Conservation (phyloP, 2,888 invertebrate species). For the Phaonia tiefii region DNA sequence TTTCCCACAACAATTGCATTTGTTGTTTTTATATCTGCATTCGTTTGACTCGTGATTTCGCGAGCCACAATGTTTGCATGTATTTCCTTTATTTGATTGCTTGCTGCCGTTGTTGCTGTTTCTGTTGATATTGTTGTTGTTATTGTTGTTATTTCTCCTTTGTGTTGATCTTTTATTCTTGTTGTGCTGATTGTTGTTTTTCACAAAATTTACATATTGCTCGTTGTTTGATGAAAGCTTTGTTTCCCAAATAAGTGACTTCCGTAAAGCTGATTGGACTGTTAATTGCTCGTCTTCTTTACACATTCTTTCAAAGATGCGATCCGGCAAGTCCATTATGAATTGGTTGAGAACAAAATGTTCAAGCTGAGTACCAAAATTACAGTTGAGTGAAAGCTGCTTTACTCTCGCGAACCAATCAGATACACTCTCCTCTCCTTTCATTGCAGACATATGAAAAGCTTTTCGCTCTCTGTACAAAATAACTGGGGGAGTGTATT, state of each 20-base stretch:
- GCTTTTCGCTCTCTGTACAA: slow-evolving; percentile 30
- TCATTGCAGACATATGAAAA: slow-evolving; percentile 17
- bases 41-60: slow-evolving; percentile 43
- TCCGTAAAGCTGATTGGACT: slow-evolving; percentile 44
- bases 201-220: no score
- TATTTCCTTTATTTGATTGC: no score
- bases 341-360: slow-evolving; percentile 54
- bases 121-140: background rate
- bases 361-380: slow-evolving; percentile 55
- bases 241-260: no score
- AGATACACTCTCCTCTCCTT: slow-evolving; percentile 36
- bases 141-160: no score
- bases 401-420: slow-evolving; percentile 61
- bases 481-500: slow-evolving; percentile 45
- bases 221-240: no score
- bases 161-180: no score
- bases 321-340: slow-evolving; percentile 47
- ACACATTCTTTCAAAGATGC: slow-evolving; percentile 60
- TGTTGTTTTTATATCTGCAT: no score
- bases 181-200: background rate
- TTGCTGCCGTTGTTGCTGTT: background rate
- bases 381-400: slow-evolving; percentile 51
- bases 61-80: slow-evolving; percentile 52
- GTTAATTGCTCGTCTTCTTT: slow-evolving; percentile 63
- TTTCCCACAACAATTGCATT: no score